phyloP scores from a whole-genome alignment of 2,113 vertebrate species.

The Cercopithecus mona region DNA sequence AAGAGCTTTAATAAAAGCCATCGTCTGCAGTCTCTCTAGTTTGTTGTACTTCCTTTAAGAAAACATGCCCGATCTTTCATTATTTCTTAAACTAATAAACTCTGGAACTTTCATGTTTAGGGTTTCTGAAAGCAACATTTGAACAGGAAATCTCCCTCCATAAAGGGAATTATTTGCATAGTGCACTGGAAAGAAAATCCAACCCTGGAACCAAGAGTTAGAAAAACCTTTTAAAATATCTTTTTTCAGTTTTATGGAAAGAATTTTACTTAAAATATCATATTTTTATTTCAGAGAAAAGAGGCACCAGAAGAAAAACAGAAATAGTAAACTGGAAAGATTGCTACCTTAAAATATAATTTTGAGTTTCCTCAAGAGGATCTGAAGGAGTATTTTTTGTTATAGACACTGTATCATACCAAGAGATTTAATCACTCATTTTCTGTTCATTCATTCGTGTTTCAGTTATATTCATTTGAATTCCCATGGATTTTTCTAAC shows the following conservation, averaged over 20 bases:
- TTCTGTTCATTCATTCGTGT: background rate
- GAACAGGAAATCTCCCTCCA: conserved; percentile 79
- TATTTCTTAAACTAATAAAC: conserved; percentile 80
- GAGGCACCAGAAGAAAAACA: background rate
- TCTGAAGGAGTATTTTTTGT: background rate
- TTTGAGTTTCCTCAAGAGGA: background rate
- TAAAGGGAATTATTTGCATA: conserved; percentile 72
- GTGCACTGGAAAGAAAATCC: conserved; percentile 42
- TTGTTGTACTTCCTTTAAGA: conserved; percentile 27
- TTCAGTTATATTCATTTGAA: background rate
- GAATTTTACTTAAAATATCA: conserved; percentile 30
- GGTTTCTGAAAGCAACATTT: conserved; percentile 83
- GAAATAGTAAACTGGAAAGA: background rate
- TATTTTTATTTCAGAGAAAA: conserved; percentile 26
- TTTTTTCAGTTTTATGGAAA: conserved; percentile 41
- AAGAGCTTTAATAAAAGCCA: background rate
- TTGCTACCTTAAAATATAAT: background rate
- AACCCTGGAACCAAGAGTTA: conserved; percentile 57
- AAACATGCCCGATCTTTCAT: conserved; percentile 68
- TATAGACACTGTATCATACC: background rate
- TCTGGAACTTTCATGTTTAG: conserved; percentile 65
- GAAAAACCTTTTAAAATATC: conserved; percentile 34
- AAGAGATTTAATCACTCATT: background rate
- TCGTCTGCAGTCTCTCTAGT: background rate
- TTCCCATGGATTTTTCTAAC: background rate